Evolutionary conservation across 2,888 invertebrate genomes (phyloP), one percentile per base, ranked within the genome.

Genomic region (Pheosia gnoma): DNA sequence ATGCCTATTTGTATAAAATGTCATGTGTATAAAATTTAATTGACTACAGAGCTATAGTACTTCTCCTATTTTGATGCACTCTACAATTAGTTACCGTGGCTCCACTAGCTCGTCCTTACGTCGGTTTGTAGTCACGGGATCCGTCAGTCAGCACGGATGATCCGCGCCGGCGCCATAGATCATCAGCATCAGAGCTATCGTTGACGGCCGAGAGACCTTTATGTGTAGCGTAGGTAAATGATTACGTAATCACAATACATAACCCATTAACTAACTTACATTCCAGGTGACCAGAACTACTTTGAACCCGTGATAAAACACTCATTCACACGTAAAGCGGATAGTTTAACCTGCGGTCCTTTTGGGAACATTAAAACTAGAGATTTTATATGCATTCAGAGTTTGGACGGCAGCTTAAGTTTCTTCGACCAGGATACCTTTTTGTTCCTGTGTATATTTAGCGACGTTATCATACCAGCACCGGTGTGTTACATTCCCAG

Each of bases 381-480:
- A 80, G 98, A 99, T 85, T 98, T 98, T 77, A 94, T 98, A 63
- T 98, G 98, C 83, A 96, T 99, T 36, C 98, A 98, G 83, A 97
- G 97, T 45, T 89, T 99, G 77, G 98, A 99, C 88, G 98, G 99
- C 11, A 95, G 96, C 59, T 86, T 99, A 25, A 96, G 96, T 61
- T 97, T 99, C 84, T 99, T 96, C 86, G 99, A 99, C 84, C 98
- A 98, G 90, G 99, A 99, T 87, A 96, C 96, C 60, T 97, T 97
- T 83, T 95, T 97, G 13, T 98, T 98, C 83, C 95, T 96, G 79
- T 96, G 98, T 67, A 95, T 96, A 72, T 94, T 99, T 71, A 96
- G 97, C 1, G 96, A 97, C 61, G 95, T 96, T 65, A 91, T 98
- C 59, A 93, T 98, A 63, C 99, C 99, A 0, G 96, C 97, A 25